Conservation (phyloP, 2,888 invertebrate genomes). For the Heliconius sara region DNA sequence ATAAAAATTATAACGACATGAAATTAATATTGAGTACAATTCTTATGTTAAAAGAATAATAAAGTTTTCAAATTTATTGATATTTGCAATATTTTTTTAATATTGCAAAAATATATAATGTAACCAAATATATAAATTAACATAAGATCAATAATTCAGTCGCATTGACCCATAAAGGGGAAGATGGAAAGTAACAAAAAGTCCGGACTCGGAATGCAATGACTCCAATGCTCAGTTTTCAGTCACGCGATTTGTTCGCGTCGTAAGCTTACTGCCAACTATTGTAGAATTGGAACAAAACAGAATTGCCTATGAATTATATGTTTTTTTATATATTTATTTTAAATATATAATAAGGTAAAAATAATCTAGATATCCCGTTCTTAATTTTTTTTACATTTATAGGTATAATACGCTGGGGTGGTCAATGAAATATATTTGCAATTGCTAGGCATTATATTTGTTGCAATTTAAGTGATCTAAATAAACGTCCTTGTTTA, state of each 20-base stretch:
- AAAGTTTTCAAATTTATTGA: too few relatives aligned
- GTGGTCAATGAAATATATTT: too few relatives aligned
- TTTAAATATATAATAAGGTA: background rate
- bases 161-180: slow-evolving; percentile 72
- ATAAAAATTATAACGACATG: too few relatives aligned
- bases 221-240: slow-evolving; percentile 72
- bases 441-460: too few relatives aligned
- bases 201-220: slow-evolving; percentile 70
- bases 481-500: background rate
- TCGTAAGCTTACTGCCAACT: slow-evolving; percentile 76
- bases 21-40: too few relatives aligned
- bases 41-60: too few relatives aligned
- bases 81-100: background rate
- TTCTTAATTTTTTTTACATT: background rate
- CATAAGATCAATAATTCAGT: slow-evolving; percentile 60
- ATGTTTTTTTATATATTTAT: background rate
- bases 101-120: background rate
- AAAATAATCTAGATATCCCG: background rate
- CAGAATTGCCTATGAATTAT: slow-evolving; percentile 55
- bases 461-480: background rate
- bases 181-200: slow-evolving; percentile 58
- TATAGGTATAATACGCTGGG: background rate
- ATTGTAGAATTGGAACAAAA: slow-evolving; percentile 49
- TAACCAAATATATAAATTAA: slow-evolving; percentile 24
- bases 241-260: slow-evolving; percentile 78